phyloP scores from a whole-genome alignment of 2,888 invertebrate genomes.

The Augochlorella aurata region DNA sequence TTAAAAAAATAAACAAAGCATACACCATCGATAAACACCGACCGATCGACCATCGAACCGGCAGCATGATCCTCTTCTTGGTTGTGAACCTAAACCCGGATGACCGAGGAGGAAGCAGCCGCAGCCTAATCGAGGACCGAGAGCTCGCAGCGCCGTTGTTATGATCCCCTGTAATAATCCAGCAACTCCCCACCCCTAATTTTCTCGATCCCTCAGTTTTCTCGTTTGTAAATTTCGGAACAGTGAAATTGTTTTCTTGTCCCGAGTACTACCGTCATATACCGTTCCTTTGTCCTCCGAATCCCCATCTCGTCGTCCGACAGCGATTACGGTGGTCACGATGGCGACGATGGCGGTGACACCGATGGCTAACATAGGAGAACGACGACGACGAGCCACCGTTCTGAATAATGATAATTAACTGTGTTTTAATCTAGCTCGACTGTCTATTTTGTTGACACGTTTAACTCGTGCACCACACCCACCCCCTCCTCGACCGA shows the following conservation, averaged over 20 bases:
- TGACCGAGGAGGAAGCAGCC: constrained; percentile 41
- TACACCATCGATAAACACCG: not conserved
- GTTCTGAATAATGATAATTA: constrained; percentile 54
- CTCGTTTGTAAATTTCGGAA: not conserved
- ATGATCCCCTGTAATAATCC: not conserved
- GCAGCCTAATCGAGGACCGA: constrained; percentile 47
- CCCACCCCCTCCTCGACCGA: not conserved
- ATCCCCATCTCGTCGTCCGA: constrained; percentile 43
- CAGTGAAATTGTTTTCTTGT: constrained; percentile 13
- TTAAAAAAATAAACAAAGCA: not conserved
- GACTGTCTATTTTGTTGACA: constrained; percentile 34
- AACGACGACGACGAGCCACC: constrained; percentile 49
- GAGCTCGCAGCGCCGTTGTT: constrained; percentile 52
- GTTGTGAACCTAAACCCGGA: not conserved
- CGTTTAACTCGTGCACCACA: constrained; percentile 25
- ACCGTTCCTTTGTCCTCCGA: not conserved
- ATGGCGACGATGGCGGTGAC: constrained; percentile 34
- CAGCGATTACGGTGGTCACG: constrained; percentile 41
- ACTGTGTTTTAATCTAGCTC: constrained; percentile 56
- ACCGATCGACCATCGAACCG: constrained; percentile 31
- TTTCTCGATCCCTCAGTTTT: not conserved
- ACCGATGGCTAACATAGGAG: constrained; percentile 5
- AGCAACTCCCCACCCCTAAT: too few relatives aligned
- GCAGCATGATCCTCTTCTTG: not conserved
- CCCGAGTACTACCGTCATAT: not conserved